Evolutionary conservation across 2,113 vertebrate species (phyloP), one percentile per base, ranked within the genome.

Genomic region (Scalopus aquaticus): DNA sequence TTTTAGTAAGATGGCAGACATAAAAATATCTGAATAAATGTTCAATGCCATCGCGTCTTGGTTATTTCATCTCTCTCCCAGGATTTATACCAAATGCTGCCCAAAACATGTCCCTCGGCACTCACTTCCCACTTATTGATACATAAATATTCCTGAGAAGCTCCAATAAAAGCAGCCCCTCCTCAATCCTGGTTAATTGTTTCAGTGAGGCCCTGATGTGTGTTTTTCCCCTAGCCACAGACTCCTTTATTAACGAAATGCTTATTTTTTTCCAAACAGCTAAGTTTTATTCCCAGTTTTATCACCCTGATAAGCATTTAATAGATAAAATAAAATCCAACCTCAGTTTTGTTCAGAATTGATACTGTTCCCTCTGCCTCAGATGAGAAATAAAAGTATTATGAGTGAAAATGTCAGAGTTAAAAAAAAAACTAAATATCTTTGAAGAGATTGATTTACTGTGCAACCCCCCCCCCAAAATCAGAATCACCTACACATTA

Each of bases 141-240:
- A 26, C 9, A 22, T 1, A 79, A 44, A 49, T 56, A 72, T 76
- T 94, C 44, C 94, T 84, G 51, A 49, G 78, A 49, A 79, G 26
- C 49, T 49, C 60, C 0, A 0, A 22, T 24, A 85, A 94, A 90
- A 93, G 16, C 4, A 9, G 32, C 28, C 79, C 24, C 74, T 20
- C 42, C 42, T 76, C 83, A 79, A 89, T 91, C 17, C 39, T 95
- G 60, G 60, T 81, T 84, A 95, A 89, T 65, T 89, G 79, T 91
- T 77, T 76, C 24, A 77, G 90, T 64, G 93, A 96, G 65, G 49
- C 35, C 80, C 37, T 89, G 39, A 10, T 37, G 7, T 46, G 7
- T 70, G 76, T 86, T 96, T 96, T 93, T 96, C 42, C 49, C 92
- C 37, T 91, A 96, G 91, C 81, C 97, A 96, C 90, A 97, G 46